These are phyloP conservation scores for Pachyramphus minor DNA, from an alignment of 2,113 vertebrate species.

Conservation along the genomic window DNA sequence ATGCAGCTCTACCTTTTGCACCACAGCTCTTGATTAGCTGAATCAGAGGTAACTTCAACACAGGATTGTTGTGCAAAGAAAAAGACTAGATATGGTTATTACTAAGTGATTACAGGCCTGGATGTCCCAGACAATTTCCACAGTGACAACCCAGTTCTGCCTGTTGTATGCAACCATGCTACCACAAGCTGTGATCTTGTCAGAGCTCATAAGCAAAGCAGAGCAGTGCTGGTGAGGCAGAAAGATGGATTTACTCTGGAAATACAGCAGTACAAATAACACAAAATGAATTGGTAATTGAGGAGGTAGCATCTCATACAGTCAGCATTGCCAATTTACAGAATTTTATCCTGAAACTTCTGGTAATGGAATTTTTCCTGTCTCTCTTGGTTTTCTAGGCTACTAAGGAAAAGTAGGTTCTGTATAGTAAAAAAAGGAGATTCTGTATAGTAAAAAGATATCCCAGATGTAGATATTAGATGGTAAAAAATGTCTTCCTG, in stretches of 20 bases:
- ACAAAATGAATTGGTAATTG: background rate
- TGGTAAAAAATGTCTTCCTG: background rate
- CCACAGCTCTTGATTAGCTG: background rate
- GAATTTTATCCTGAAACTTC: background rate
- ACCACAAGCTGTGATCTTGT: slow-evolving; percentile 23
- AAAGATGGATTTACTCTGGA: background rate
- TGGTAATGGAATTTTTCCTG: background rate
- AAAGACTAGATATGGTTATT: background rate
- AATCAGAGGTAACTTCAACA: background rate
- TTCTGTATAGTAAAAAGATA: background rate
- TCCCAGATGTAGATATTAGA: background rate
- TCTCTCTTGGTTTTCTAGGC: background rate
- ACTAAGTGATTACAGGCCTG: slow-evolving; percentile 1
- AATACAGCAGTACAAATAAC: slow-evolving; percentile 7
- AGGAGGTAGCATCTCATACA: background rate
- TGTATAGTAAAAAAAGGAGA: background rate
- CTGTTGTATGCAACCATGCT: background rate
- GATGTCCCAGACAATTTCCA: slow-evolving; percentile 9
- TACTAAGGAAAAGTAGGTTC: background rate
- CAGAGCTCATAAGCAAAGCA: background rate
- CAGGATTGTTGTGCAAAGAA: background rate
- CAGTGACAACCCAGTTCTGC: background rate
- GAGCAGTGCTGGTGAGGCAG: background rate
- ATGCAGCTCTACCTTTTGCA: background rate
- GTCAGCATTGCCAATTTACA: background rate